A percentile compares a stretch with the other conserved stretches of the same genome.
Conservation (phyloP, 2,113 vertebrate species). For the Anhinga anhinga region DNA sequence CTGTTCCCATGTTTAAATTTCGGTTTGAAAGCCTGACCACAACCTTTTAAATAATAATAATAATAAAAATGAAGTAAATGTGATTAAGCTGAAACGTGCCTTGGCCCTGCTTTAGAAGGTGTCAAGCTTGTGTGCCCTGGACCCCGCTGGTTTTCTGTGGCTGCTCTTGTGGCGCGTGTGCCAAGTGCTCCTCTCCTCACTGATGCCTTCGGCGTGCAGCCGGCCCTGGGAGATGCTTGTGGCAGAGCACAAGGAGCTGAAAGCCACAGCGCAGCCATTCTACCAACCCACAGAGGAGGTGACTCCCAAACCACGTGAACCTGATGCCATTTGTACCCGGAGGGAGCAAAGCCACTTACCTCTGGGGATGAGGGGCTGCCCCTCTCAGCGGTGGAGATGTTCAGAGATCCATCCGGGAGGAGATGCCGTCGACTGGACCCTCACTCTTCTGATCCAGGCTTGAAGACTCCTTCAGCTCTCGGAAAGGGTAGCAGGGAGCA, state of each 20-base stretch:
- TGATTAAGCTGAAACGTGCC: background rate
- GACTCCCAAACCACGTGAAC: rapidly evolving
- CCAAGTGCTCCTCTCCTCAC: background rate
- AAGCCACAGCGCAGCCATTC: rapidly evolving
- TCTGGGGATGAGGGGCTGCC: background rate
- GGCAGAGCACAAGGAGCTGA: rapidly evolving
- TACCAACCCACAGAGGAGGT: rapidly evolving
- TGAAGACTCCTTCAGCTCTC: background rate
- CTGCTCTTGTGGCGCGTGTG: rapidly evolving
- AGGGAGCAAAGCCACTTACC: constrained; percentile 1
- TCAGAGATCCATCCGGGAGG: constrained; percentile 1
- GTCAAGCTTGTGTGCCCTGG: rapidly evolving
- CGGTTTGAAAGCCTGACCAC: background rate
- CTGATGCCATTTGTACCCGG: rapidly evolving
- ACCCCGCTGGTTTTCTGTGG: background rate
- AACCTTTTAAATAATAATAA: background rate
- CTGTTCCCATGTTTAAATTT: rapidly evolving
- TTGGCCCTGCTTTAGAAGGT: background rate
- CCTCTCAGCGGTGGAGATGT: background rate
- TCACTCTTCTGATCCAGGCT: background rate
- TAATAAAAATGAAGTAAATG: background rate
- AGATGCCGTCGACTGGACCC: background rate
- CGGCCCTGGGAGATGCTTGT: rapidly evolving
- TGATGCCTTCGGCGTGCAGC: rapidly evolving
- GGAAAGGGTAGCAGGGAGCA: background rate